Percentiles rank a stretch among this genome's conserved stretches.
phyloP scores from a whole-genome alignment of 2,888 invertebrate genomes.

The Congeria kusceri region DNA sequence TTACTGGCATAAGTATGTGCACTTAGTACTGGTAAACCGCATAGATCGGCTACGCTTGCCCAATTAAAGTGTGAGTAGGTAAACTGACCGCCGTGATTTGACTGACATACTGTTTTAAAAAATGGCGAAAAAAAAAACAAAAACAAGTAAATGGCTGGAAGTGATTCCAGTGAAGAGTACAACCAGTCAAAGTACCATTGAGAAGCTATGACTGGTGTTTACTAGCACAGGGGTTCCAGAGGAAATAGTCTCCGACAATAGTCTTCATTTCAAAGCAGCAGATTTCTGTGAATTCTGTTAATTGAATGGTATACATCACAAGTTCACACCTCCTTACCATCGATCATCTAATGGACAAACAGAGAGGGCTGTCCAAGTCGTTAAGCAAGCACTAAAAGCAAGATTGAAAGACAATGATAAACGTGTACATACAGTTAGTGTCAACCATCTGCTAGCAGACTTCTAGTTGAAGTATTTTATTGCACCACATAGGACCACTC shows the following conservation, averaged over 20 bases:
- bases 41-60: no score
- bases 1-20: no score
- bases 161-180: conserved; percentile 45
- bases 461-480: conserved; percentile 39
- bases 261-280: conserved; percentile 34
- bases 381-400: conserved; percentile 34
- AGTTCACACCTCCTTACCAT: conserved; percentile 36
- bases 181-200: conserved; percentile 36
- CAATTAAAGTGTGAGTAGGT: no score
- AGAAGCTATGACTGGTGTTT: conserved; percentile 36
- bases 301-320: conserved; percentile 47
- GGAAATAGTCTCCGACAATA: conserved; percentile 28
- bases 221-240: conserved; percentile 34
- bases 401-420: conserved; percentile 18
- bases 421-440: neutral
- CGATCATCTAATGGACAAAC: conserved; percentile 44
- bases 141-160: no score
- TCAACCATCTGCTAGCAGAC: conserved; percentile 25
- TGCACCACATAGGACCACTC: conserved; percentile 38
- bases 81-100: no score
- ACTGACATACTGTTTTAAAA: no score
- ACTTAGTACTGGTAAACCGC: no score
- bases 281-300: conserved; percentile 42
- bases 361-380: conserved; percentile 39
- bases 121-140: no score